These are phyloP conservation scores for Rana temporaria DNA, from an alignment of 2,113 vertebrate species.

Conservation along the genomic window DNA sequence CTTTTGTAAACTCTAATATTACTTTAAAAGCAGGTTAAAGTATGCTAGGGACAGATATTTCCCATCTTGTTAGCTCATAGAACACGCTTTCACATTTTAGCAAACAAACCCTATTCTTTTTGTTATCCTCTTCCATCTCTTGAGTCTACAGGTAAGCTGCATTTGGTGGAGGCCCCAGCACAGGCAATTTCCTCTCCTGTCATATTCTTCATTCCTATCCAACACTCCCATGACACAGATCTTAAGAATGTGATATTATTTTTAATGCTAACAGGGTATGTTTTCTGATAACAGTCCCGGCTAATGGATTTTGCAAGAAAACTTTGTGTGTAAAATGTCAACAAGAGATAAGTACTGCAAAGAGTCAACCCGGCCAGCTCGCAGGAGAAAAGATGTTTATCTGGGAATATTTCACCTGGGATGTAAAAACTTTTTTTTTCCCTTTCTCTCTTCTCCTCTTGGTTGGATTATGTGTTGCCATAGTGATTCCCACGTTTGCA, in stretches of 20 bases:
- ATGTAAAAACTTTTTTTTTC: slow-evolving; percentile 56
- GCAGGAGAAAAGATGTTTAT: slow-evolving; percentile 56
- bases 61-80: background rate
- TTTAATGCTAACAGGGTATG: slow-evolving; percentile 55
- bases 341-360: slow-evolving; percentile 61
- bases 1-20: too few species aligned
- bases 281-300: slow-evolving; percentile 52
- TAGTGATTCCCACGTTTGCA: slow-evolving; percentile 22
- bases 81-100: background rate
- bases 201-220: slow-evolving; percentile 60
- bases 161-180: background rate
- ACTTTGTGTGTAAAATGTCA: slow-evolving; percentile 62
- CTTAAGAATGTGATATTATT: slow-evolving; percentile 58
- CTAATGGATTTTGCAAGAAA: slow-evolving; percentile 64
- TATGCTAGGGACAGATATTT: background rate
- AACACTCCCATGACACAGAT: slow-evolving; percentile 52
- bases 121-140: slow-evolving; percentile 19
- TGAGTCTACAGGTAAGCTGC: slow-evolving; percentile 19
- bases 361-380: slow-evolving; percentile 57
- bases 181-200: slow-evolving; percentile 55
- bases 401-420: slow-evolving; percentile 62
- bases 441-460: background rate
- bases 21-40: too few species aligned
- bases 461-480: slow-evolving; percentile 37
- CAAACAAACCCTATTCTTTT: background rate